Percentiles rank a stretch among this genome's conserved stretches.
These are phyloP conservation scores for Bacillus rossius DNA, from an alignment of 1,140 invertebrate species.

Conservation along the genomic window DNA sequence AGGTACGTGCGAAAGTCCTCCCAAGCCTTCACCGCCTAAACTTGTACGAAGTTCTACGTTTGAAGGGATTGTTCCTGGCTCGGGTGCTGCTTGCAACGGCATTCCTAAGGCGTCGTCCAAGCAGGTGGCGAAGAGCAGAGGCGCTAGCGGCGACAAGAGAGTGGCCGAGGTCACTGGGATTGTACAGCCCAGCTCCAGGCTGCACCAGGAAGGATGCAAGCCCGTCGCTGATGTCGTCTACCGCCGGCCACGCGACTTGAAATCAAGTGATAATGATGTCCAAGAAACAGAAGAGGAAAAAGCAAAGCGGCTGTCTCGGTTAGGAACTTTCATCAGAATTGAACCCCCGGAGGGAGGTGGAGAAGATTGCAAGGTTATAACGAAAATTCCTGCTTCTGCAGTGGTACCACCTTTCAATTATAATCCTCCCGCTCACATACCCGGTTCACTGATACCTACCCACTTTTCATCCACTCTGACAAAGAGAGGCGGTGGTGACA, in stretches of 20 bases:
- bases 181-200: not conserved
- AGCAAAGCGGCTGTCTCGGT: constrained; percentile 44
- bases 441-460: constrained; percentile 4
- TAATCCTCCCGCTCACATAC: constrained; percentile 31
- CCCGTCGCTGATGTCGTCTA: constrained; percentile 8
- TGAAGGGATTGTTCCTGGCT: constrained; percentile 50
- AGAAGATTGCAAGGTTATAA: constrained; percentile 16
- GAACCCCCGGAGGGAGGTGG: constrained; percentile 32
- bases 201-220: not conserved
- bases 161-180: constrained; percentile 26
- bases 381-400: constrained; percentile 40
- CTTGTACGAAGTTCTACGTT: constrained; percentile 65
- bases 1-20: constrained; percentile 8
- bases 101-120: not conserved
- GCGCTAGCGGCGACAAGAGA: constrained; percentile 15
- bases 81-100: constrained; percentile 15
- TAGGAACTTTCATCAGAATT: constrained; percentile 45
- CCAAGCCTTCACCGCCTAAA: constrained; percentile 32
- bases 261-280: constrained; percentile 28
- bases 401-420: constrained; percentile 51
- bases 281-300: constrained; percentile 35
- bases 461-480: not conserved
- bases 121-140: not conserved
- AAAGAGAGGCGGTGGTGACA: not conserved
- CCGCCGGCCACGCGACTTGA: constrained; percentile 19